phyloP scores from a whole-genome alignment of 2,797 vertebrate genomes.

The Crenuchus spilurus region DNA sequence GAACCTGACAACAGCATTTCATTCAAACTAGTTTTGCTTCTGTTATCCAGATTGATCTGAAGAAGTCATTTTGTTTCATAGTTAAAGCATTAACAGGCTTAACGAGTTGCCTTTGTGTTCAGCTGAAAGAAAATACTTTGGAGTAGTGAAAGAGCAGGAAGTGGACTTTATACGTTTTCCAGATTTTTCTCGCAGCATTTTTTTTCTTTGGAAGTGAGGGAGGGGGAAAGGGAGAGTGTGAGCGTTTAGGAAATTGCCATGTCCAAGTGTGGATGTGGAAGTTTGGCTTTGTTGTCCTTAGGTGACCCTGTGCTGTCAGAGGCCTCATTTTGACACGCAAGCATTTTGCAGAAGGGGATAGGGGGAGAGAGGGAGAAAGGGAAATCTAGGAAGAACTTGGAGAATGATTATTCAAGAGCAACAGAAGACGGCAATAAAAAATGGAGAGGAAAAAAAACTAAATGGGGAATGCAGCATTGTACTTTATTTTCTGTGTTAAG shows the following conservation, averaged over 20 bases:
- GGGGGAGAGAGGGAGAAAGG: slow-evolving; percentile 25
- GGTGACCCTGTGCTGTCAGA: slow-evolving; percentile 58
- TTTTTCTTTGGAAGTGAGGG: neutral
- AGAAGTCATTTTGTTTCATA: slow-evolving; percentile 10
- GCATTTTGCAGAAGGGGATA: slow-evolving; percentile 52
- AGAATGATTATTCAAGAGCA: slow-evolving; percentile 34
- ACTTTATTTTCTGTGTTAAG: neutral
- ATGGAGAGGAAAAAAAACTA: neutral
- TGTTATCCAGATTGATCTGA: slow-evolving; percentile 24
- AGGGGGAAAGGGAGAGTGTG: neutral
- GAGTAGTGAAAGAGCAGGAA: slow-evolving; percentile 22
- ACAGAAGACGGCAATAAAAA: neutral
- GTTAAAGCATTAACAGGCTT: neutral
- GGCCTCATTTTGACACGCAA: slow-evolving; percentile 55
- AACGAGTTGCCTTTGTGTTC: slow-evolving; percentile 13
- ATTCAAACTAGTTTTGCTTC: neutral
- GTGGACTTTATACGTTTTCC: slow-evolving; percentile 24
- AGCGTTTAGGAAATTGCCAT: slow-evolving; percentile 39
- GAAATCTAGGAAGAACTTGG: slow-evolving; percentile 25
- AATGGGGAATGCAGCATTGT: neutral
- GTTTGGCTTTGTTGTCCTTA: slow-evolving; percentile 51
- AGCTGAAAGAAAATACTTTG: slow-evolving; percentile 20
- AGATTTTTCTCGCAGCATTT: slow-evolving; percentile 7
- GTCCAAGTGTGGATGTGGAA: slow-evolving; percentile 56
- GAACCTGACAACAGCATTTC: neutral